These are phyloP conservation scores for Nemotelus nigrinus DNA, from an alignment of 2,888 invertebrate genomes.

Conservation along the genomic window DNA sequence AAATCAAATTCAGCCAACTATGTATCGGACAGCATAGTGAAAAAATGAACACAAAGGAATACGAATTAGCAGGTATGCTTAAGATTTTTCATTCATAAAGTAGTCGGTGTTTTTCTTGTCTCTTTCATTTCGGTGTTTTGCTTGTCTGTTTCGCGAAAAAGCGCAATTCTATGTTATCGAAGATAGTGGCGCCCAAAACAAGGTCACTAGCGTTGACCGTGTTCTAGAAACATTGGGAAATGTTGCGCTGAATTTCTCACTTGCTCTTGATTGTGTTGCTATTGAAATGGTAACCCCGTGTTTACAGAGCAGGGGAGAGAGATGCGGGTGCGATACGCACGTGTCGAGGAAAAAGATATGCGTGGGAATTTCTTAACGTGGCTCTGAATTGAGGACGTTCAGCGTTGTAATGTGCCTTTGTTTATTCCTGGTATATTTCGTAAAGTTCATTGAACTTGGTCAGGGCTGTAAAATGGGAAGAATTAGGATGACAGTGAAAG, in stretches of 20 bases:
- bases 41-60: neutral
- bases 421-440: too few species aligned
- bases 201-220: slow-evolving; percentile 24
- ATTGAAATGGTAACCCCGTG: neutral
- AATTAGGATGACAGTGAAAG: too few species aligned
- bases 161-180: neutral
- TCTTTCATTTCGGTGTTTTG: neutral
- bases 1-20: neutral
- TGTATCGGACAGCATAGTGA: neutral
- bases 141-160: neutral
- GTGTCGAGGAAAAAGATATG: neutral
- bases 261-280: neutral
- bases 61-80: neutral
- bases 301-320: neutral
- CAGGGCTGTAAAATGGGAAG: too few species aligned
- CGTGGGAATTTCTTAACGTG: neutral
- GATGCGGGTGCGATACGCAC: neutral
- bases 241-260: neutral
- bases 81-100: slow-evolving; percentile 10
- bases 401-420: too few species aligned
- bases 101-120: neutral
- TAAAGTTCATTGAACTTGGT: too few species aligned
- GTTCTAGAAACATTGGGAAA: neutral
- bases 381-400: neutral
- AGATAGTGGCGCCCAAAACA: neutral